A percentile compares a stretch with the other conserved stretches of the same genome.
phyloP scores from a whole-genome alignment of 2,888 invertebrate species.

The Masnerella sp. region DNA sequence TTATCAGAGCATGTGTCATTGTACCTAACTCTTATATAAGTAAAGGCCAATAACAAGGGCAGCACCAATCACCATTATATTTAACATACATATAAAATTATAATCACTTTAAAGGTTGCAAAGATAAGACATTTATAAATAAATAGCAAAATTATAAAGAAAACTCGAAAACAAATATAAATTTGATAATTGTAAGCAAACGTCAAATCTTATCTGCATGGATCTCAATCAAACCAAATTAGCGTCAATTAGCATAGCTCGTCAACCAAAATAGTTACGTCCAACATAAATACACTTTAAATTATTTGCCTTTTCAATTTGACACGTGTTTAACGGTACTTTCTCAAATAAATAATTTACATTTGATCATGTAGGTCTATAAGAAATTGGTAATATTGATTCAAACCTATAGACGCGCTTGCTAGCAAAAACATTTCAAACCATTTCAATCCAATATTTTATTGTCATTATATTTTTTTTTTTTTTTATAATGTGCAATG shows the following conservation, averaged over 20 bases:
- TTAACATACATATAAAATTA: conserved; percentile 11
- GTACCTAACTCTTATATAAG: conserved; percentile 37
- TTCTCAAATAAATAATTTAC: conserved; percentile 16
- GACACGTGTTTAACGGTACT: neutral
- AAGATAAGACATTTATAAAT: neutral
- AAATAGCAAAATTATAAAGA: too few species aligned
- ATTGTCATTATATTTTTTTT: too few species aligned
- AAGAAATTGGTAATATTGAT: conserved; percentile 31
- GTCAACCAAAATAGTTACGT: neutral
- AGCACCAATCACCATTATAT: conserved; percentile 27
- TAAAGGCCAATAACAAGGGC: conserved; percentile 44
- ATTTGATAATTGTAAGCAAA: neutral
- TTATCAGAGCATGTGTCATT: conserved; percentile 33
- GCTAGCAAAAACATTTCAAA: too few species aligned
- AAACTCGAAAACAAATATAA: neutral
- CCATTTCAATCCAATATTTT: too few species aligned
- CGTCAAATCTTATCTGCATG: conserved; percentile 10
- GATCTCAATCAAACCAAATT: conserved; percentile 12
- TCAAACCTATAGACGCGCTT: neutral
- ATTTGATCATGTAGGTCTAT: conserved; percentile 16
- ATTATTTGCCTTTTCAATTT: neutral
- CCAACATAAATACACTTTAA: conserved; percentile 9
- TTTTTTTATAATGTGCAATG: too few species aligned
- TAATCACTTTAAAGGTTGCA: conserved; percentile 1
- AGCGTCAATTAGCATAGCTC: conserved; percentile 1